Conservation (phyloP, 2,888 invertebrate species). For the Sacculina carcini region DNA sequence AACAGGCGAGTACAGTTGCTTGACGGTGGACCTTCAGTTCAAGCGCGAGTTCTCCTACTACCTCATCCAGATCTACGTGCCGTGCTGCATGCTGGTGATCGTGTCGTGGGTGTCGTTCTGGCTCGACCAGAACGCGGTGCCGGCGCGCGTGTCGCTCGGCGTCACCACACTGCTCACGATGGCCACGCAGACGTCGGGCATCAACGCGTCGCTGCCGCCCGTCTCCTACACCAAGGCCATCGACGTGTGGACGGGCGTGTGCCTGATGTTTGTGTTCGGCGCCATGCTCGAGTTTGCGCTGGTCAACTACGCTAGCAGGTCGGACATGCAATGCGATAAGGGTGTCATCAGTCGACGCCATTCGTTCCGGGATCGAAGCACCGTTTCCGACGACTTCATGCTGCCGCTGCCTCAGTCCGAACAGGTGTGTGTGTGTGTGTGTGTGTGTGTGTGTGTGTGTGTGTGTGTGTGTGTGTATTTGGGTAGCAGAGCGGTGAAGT, state of each 20-base stretch:
- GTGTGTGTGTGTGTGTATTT: no score
- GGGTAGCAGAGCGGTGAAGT: no score
- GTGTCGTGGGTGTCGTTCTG: no score
- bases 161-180: constrained; percentile 26
- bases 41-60: constrained; percentile 28
- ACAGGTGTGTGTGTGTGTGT: no score
- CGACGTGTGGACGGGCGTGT: constrained; percentile 74
- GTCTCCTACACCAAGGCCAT: constrained; percentile 42
- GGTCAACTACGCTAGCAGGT: constrained; percentile 86
- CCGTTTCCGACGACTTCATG: no score
- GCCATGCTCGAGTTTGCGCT: constrained; percentile 90
- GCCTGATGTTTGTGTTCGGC: constrained; percentile 91
- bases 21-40: constrained; percentile 24
- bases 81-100: constrained; percentile 24
- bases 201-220: constrained; percentile 24
- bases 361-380: no score
- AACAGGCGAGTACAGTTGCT: constrained; percentile 27
- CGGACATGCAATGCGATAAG: constrained; percentile 42
- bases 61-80: constrained; percentile 28
- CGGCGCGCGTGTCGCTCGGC: constrained; percentile 21
- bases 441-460: no score
- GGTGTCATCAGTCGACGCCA: no score
- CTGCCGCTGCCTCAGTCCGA: no score
- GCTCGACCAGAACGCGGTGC: constrained; percentile 21
- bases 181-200: constrained; percentile 23